Conservation (phyloP, 1,140 invertebrate species). For the Euglossa dilemma region DNA sequence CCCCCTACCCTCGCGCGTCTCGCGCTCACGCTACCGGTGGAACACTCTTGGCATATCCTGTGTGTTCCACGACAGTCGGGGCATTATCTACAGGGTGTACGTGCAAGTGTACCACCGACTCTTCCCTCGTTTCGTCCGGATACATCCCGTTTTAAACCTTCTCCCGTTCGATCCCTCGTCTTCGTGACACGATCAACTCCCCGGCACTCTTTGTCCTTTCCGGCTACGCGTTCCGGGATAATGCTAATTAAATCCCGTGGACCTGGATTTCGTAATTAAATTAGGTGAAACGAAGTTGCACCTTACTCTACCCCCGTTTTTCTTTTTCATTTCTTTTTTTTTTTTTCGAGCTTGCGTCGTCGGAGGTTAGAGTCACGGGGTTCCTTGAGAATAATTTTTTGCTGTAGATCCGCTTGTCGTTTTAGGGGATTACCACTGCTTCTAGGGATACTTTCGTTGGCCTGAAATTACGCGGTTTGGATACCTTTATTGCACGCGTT, state of each 20-base stretch:
- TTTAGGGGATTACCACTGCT: too few relatives aligned
- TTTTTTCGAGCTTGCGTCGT: too few relatives aligned
- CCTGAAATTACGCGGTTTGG: too few relatives aligned
- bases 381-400: too few relatives aligned
- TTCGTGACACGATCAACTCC: background rate
- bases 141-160: background rate
- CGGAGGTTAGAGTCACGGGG: too few relatives aligned
- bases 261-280: background rate
- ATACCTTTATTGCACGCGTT: too few relatives aligned
- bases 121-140: background rate
- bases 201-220: background rate
- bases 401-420: too few relatives aligned
- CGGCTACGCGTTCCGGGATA: background rate
- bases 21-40: slow-evolving; percentile 24
- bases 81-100: slow-evolving; percentile 70
- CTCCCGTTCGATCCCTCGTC: background rate
- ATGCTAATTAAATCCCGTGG: slow-evolving; percentile 3
- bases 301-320: too few relatives aligned
- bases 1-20: slow-evolving; percentile 55
- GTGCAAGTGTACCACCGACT: slow-evolving; percentile 15
- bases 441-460: too few relatives aligned
- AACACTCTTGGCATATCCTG: slow-evolving; percentile 59
- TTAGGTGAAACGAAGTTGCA: too few relatives aligned
- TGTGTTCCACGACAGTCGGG: slow-evolving; percentile 55
- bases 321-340: background rate